A percentile compares a stretch with the other conserved stretches of the same genome.
Evolutionary conservation across 2,888 invertebrate species (phyloP).

Genomic region (Pyrocoelia pectoralis): DNA sequence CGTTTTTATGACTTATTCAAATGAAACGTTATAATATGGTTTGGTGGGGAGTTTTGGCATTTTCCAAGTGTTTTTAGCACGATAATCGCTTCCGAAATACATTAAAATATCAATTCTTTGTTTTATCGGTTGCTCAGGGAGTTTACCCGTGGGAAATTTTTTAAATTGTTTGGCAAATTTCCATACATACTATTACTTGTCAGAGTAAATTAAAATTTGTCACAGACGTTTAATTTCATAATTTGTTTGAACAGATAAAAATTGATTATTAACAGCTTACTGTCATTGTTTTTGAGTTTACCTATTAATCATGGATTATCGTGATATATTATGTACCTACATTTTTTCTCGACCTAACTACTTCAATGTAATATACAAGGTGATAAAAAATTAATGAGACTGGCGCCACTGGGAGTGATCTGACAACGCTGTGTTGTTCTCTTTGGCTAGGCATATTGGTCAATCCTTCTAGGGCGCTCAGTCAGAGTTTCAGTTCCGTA

Average conservation of each 20-base stretch:
- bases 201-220: constrained; percentile 5
- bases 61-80: background rate
- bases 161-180: constrained; percentile 12
- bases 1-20: background rate
- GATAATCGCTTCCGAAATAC: background rate
- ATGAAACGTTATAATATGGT: background rate
- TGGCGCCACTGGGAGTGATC: no score
- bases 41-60: background rate
- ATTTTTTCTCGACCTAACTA: no score
- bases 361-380: no score
- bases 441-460: no score
- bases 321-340: no score
- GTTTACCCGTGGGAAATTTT: constrained; percentile 11
- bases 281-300: no score
- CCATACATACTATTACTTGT: background rate
- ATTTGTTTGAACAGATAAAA: background rate
- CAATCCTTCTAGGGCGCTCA: no score
- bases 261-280: background rate
- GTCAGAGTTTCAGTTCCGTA: no score
- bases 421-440: no score
- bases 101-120: background rate
- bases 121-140: background rate
- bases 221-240: constrained; percentile 2
- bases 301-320: no score
- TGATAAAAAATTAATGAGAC: no score